Percentiles rank a stretch among this genome's conserved stretches.
Conservation (phyloP, 1,140 invertebrate genomes). For the Apis dorsata region DNA sequence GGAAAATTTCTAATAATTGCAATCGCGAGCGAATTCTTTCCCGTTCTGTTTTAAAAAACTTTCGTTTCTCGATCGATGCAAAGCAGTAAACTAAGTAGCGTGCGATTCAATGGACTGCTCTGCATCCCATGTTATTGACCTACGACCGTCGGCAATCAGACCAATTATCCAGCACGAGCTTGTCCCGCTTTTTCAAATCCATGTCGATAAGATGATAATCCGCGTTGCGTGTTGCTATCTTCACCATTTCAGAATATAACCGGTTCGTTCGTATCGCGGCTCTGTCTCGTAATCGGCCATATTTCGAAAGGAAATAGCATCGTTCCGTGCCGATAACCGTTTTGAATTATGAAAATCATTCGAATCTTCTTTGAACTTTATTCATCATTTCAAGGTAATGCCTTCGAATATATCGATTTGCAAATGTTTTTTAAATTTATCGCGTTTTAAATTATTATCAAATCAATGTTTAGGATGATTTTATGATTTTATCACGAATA, state of each 20-base stretch:
- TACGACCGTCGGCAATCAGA: constrained; percentile 74
- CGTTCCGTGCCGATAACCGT: background rate
- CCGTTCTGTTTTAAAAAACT: background rate
- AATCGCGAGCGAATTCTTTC: no score
- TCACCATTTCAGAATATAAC: background rate
- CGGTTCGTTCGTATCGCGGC: background rate
- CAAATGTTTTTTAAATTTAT: no score
- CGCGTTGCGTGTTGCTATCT: background rate
- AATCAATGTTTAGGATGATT: no score
- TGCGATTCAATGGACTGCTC: constrained; percentile 1
- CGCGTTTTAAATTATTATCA: no score
- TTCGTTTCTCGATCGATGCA: constrained; percentile 22
- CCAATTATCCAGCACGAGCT: constrained; percentile 74
- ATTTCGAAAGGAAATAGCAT: background rate
- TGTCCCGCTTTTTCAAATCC: constrained; percentile 65
- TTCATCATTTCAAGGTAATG: background rate
- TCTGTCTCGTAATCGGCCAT: no score
- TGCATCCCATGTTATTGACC: constrained; percentile 73
- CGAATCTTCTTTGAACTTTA: background rate
- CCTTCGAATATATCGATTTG: no score
- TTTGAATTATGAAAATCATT: background rate
- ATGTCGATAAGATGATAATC: constrained; percentile 46
- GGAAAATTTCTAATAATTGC: no score
- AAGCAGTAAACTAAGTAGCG: background rate
- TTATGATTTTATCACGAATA: no score